Base-by-base conservation (phyloP, 2,113 vertebrate genomes). In the Pluvialis apricaria region DNA sequence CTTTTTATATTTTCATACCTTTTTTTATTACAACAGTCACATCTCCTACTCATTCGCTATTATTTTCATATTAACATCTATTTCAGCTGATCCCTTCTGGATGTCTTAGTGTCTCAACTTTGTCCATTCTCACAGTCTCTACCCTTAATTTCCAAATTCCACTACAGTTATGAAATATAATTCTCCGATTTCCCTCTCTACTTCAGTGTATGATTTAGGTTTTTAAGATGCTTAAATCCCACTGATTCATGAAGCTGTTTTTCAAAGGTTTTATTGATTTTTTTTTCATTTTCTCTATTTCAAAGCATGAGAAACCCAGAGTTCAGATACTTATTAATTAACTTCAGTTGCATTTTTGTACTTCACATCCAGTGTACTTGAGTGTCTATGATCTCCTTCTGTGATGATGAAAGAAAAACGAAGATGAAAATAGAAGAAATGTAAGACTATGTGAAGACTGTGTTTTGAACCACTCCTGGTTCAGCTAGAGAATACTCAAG, bases 391-490 rank as follows among this genome's bases (percentile, higher is more conserved):
- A 91, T 87, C 36, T 85, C 40, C 14, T 91, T 94, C 65, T 73
- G 83, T 85, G 91, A 58, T 88, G 61, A 78, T n/a, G 75, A 94
- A 96, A 96, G 93, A 94, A 75, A 92, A 40, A 31, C 26, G 76
- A 32, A 81, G n/a, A 65, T 76, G 21, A 51, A 95, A 97, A 96
- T 90, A 80, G 40, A 60, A 93, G 81, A 93, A 68, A 66, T 29
- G 42, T 15, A 93, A 86, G 51, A 92, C 54, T 77, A 34, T 77
- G 51, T 79, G 82, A 96, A 95, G 65, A 75, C 20, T 94, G 42
- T 66, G 91, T 95, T 96, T 95, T 92, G 88, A 96, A 94, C 38
- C 68, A 94, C 32, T 89, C 86, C n/a, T 92, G 90, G 82, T 79
- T 79, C 58, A 96, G 88, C 40, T 64, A 90, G 72, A 93, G 49